Conservation (phyloP, 2,888 invertebrate species). For the Arge pagana region DNA sequence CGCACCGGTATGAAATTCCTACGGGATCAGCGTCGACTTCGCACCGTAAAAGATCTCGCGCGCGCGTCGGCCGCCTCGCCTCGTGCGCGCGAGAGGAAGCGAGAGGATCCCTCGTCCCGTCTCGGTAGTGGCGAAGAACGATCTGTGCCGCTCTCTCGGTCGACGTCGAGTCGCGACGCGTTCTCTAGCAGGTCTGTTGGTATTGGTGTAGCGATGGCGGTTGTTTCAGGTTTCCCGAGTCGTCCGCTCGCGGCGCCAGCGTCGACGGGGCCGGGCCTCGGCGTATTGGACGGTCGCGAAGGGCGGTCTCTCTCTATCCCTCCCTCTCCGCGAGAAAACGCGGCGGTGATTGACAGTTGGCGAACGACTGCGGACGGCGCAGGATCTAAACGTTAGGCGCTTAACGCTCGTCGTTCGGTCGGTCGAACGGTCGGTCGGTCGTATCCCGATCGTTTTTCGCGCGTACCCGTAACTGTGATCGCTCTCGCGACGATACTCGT, state of each 20-base stretch:
- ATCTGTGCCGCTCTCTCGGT: slow-evolving; percentile 2
- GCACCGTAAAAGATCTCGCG: too few species aligned
- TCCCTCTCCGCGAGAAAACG: slow-evolving; percentile 63
- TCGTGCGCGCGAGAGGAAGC: slow-evolving; percentile 26
- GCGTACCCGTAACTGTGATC: too few species aligned
- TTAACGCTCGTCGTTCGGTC: slow-evolving; percentile 51
- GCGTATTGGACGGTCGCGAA: slow-evolving; percentile 47
- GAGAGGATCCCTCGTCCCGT: slow-evolving; percentile 29
- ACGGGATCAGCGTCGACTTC: too few species aligned
- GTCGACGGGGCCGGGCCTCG: slow-evolving; percentile 43
- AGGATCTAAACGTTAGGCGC: slow-evolving; percentile 61
- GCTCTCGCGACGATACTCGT: too few species aligned
- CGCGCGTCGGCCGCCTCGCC: slow-evolving; percentile 37
- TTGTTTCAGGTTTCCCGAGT: slow-evolving; percentile 41
- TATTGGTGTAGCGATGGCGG: slow-evolving; percentile 57
- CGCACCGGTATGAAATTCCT: too few species aligned
- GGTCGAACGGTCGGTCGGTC: slow-evolving; percentile 35
- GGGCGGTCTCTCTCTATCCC: slow-evolving; percentile 63
- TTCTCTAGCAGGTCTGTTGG: slow-evolving; percentile 18
- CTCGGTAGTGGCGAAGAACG: too few species aligned
- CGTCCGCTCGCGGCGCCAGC: slow-evolving; percentile 38
- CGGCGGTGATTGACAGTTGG: slow-evolving; percentile 69
- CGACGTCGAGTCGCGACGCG: neutral
- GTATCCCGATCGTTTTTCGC: slow-evolving; percentile 9
- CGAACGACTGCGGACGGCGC: slow-evolving; percentile 70